Base-by-base conservation (phyloP, 1,140 invertebrate species). In the Brachionus asplanchnoidis region DNA sequence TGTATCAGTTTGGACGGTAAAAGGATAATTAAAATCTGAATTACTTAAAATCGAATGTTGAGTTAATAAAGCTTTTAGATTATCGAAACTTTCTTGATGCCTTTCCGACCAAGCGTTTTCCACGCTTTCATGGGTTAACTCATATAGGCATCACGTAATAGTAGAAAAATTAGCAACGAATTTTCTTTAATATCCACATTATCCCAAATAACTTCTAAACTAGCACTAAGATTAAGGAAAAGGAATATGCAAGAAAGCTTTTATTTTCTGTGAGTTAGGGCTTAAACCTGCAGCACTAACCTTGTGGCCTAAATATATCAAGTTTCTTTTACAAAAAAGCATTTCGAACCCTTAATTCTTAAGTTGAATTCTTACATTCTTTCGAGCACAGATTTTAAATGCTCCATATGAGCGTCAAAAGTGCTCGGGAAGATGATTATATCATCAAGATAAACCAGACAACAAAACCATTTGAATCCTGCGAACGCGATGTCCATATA, bases 291-390 rank as follows among this genome's bases (percentile, higher is more conserved):
- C 42, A n/a, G 28, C 77, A 5, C 65, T 56, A 3, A 87, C 77
- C 11, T 85, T 85, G 80, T 88, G 88, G 0, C 90, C 90, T 36
- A 91, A 86, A 85, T 88, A 90, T 17, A 86, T 85, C 1, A 91
- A 60, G 73, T 88, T 85, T n/a, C 68, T 70, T 70, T 87, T 85
- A 36, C 86, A 88, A 85, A 91, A 91, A 88, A 77, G 40, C 87
- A 89, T 87, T 91, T 91, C 73, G 87, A 65, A 0, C 88, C 85
- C 20, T 89, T 91, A 3, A 91, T 86, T 8, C 88, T 90, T 1
- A 91, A 85, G 14, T 88, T 87, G 6, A 88, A 87, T 44, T 78
- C 44, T 12, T 28, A 7, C n/a, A 79, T 26, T 14, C 42, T 79
- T 14, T 79, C 9, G 8, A 79, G 14, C 3, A 79, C 40, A 23